A percentile compares a stretch with the other conserved stretches of the same genome.
These are phyloP conservation scores for Champsocephalus esox DNA, from an alignment of 2,797 vertebrate species.

Conservation along the genomic window DNA sequence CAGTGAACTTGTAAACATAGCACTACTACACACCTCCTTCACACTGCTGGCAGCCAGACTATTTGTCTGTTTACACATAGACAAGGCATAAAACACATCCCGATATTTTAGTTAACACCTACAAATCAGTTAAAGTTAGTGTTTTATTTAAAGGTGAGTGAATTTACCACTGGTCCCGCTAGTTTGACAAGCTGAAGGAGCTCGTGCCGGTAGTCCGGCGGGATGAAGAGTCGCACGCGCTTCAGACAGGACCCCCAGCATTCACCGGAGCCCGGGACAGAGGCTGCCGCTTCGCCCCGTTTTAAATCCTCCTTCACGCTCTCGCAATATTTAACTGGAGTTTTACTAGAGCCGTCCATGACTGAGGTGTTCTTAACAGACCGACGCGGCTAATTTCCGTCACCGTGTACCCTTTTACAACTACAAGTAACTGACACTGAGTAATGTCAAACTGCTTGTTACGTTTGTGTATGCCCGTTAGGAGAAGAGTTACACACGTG, in stretches of 20 bases:
- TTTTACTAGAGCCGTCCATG: slow-evolving; percentile 35
- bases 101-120: too few species aligned
- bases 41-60: too few species aligned
- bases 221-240: slow-evolving; percentile 38
- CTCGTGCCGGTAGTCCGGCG: slow-evolving; percentile 66
- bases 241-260: slow-evolving; percentile 39
- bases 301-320: slow-evolving; percentile 4
- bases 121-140: too few species aligned
- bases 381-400: accelerated
- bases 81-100: too few species aligned
- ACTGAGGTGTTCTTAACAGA: accelerated
- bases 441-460: too few species aligned
- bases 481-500: slow-evolving; percentile 5
- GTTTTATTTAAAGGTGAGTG: too few species aligned
- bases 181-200: slow-evolving; percentile 72
- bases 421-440: neutral
- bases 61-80: too few species aligned
- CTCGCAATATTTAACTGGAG: neutral
- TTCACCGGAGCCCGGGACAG: neutral
- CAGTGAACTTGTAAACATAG: too few species aligned
- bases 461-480: accelerated
- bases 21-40: too few species aligned
- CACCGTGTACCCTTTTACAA: neutral
- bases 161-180: slow-evolving; percentile 83
- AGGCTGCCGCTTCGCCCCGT: neutral